These are phyloP conservation scores for Malurus melanocephalus DNA, from an alignment of 2,113 vertebrate genomes.

Conservation along the genomic window DNA sequence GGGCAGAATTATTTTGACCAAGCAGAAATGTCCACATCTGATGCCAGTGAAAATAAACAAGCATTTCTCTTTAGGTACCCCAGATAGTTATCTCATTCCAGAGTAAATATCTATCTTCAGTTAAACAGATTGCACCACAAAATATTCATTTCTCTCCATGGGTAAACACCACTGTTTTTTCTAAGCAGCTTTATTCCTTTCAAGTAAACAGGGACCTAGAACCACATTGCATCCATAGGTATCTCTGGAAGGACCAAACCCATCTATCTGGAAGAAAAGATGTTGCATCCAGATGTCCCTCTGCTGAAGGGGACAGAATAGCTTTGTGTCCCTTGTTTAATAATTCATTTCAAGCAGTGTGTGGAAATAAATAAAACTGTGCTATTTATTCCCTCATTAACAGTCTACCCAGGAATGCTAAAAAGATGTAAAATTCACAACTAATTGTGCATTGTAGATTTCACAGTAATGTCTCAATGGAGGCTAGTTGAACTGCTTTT, in stretches of 20 bases:
- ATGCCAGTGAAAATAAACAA: background rate
- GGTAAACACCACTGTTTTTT: background rate
- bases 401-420: background rate
- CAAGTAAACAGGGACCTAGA: background rate
- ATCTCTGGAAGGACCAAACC: background rate
- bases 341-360: background rate
- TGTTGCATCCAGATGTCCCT: background rate
- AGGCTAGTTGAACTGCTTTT: background rate
- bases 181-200: background rate
- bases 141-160: background rate
- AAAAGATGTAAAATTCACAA: conserved; percentile 23
- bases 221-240: background rate
- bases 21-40: background rate
- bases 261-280: background rate
- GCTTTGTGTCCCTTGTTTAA: background rate
- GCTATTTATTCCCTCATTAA: conserved; percentile 25
- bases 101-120: background rate
- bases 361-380: background rate
- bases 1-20: background rate
- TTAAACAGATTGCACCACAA: background rate
- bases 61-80: background rate
- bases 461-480: background rate
- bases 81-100: background rate
- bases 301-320: background rate
- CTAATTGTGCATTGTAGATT: conserved; percentile 17